These are phyloP conservation scores for Hypsopygia costalis DNA, from an alignment of 2,888 invertebrate species.

Conservation along the genomic window DNA sequence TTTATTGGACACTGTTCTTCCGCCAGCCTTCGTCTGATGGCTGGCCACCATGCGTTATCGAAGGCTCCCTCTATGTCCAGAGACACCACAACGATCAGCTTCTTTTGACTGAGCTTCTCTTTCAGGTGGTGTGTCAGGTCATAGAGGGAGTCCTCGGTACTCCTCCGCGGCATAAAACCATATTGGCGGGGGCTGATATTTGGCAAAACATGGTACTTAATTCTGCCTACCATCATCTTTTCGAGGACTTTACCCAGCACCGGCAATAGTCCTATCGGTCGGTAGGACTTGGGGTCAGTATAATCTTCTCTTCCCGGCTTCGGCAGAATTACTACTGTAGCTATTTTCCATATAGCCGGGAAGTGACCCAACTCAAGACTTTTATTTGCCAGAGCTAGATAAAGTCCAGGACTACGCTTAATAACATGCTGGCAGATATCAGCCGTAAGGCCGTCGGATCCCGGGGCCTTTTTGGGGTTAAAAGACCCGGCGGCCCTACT, in stretches of 20 bases:
- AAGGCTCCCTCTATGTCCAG: neutral
- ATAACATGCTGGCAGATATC: neutral
- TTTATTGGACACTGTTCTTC: too few relatives aligned
- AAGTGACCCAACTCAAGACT: neutral
- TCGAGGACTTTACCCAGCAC: neutral
- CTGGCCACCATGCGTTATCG: neutral
- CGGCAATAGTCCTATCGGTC: neutral
- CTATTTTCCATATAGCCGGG: neutral
- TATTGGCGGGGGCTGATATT: too few relatives aligned
- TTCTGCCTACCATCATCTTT: too few relatives aligned
- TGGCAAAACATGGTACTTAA: too few relatives aligned
- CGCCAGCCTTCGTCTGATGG: neutral
- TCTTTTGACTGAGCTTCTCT: too few relatives aligned
- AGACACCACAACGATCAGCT: too few relatives aligned
- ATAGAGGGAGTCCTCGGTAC: too few relatives aligned
- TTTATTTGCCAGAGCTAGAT: neutral
- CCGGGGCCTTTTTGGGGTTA: neutral
- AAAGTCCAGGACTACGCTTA: neutral
- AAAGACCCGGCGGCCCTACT: neutral
- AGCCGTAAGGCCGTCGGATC: neutral
- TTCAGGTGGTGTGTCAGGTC: too few relatives aligned
- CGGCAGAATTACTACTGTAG: neutral
- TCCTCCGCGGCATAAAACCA: too few relatives aligned
- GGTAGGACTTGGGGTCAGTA: neutral
- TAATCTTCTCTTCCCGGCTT: neutral